Conservation (phyloP, 1,140 invertebrate genomes). For the Megathymus violae region DNA sequence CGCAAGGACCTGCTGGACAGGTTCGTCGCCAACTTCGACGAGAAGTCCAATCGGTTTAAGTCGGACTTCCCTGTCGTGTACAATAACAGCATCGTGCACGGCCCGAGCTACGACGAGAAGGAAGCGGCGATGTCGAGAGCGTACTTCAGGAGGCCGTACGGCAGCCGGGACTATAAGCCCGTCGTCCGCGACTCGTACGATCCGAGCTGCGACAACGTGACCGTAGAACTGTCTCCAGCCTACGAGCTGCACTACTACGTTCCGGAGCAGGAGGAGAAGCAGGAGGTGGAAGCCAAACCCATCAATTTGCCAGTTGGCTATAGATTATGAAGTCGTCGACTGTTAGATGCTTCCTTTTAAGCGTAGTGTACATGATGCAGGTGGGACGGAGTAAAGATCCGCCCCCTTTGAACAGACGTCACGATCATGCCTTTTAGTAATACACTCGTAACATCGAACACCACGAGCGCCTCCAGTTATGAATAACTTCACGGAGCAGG, state of each 20-base stretch:
- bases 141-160: slow-evolving; percentile 56
- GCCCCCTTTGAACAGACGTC: too few relatives aligned
- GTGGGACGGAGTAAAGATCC: too few relatives aligned
- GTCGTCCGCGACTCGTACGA: slow-evolving; percentile 51
- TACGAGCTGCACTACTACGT: slow-evolving; percentile 76
- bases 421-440: too few relatives aligned
- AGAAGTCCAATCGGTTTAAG: slow-evolving; percentile 64
- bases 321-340: slow-evolving; percentile 35
- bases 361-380: too few relatives aligned
- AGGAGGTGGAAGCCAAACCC: slow-evolving; percentile 47
- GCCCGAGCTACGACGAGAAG: slow-evolving; percentile 38
- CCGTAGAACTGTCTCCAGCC: slow-evolving; percentile 66
- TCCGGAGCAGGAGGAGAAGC: slow-evolving; percentile 68
- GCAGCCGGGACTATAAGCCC: too few relatives aligned
- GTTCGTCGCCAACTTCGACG: slow-evolving; percentile 73
- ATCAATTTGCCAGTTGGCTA: slow-evolving; percentile 45
- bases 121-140: slow-evolving; percentile 62
- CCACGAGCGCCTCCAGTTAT: too few relatives aligned
- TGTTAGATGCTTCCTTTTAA: background rate
- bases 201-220: slow-evolving; percentile 58
- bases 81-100: slow-evolving; percentile 66
- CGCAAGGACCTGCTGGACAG: slow-evolving; percentile 65
- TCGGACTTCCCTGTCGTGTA: slow-evolving; percentile 68
- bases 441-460: too few relatives aligned
- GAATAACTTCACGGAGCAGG: too few relatives aligned